Percentiles rank a stretch among this genome's conserved stretches.
phyloP scores from a whole-genome alignment of 2,888 invertebrate species.

The Coleophora deauratella region DNA sequence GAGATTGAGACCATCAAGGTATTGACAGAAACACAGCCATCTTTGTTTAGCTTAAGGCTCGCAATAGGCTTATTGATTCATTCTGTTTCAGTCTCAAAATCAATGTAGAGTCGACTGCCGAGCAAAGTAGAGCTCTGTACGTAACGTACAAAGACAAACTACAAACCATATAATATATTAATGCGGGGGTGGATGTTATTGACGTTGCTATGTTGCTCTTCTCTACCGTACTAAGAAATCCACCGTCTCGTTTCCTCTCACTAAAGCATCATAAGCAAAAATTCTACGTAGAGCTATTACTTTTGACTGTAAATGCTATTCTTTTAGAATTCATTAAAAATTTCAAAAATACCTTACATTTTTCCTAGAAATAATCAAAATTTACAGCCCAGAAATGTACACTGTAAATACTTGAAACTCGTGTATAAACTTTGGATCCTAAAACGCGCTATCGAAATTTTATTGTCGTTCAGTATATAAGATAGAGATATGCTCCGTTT shows the following conservation, averaged over 20 bases:
- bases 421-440: conserved; percentile 28
- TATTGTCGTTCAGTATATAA: conserved; percentile 20
- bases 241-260: conserved; percentile 7
- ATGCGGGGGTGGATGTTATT: neutral
- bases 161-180: too few relatives aligned
- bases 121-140: neutral
- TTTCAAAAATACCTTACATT: neutral
- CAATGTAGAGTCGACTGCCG: conserved; percentile 5
- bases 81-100: conserved; percentile 14
- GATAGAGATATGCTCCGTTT: rapidly evolving
- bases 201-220: neutral
- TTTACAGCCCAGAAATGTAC: neutral
- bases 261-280: conserved; percentile 1
- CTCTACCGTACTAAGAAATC: neutral
- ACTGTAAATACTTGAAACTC: conserved; percentile 9
- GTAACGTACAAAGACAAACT: neutral
- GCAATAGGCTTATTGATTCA: neutral
- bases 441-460: conserved; percentile 49
- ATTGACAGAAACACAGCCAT: too few relatives aligned
- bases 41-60: too few relatives aligned
- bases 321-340: neutral
- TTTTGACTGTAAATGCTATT: neutral
- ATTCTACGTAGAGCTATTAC: neutral
- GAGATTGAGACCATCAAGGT: too few relatives aligned
- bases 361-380: neutral